These are phyloP conservation scores for Sinonovacula constricta DNA, from an alignment of 1,140 invertebrate genomes.

Conservation along the genomic window DNA sequence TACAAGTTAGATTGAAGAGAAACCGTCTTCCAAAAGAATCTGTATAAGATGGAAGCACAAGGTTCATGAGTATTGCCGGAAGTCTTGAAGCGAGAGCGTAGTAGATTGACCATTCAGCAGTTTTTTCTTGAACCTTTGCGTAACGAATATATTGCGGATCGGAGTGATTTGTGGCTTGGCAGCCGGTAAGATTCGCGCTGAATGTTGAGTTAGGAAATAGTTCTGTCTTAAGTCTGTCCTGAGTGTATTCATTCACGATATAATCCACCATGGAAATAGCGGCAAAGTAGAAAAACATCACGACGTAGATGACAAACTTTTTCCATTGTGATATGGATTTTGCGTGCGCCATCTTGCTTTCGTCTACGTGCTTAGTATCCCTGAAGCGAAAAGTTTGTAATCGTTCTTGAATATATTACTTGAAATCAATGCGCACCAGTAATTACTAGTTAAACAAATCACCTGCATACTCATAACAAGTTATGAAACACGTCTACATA, in stretches of 20 bases:
- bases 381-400: too few relatives aligned
- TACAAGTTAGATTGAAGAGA: neutral
- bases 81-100: slow-evolving; percentile 10
- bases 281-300: too few relatives aligned
- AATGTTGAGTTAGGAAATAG: slow-evolving; percentile 9
- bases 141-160: slow-evolving; percentile 12
- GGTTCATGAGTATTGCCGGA: slow-evolving; percentile 10
- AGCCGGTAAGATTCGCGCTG: neutral
- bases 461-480: too few relatives aligned
- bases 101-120: slow-evolving; percentile 24
- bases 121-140: slow-evolving; percentile 23
- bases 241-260: slow-evolving; percentile 30
- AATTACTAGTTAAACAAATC: too few relatives aligned
- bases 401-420: too few relatives aligned
- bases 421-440: too few relatives aligned
- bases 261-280: too few relatives aligned
- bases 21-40: slow-evolving; percentile 34
- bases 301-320: too few relatives aligned
- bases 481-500: too few relatives aligned
- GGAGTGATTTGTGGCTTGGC: slow-evolving; percentile 12
- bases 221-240: slow-evolving; percentile 17
- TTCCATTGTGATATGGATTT: too few relatives aligned
- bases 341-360: too few relatives aligned
- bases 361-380: too few relatives aligned
- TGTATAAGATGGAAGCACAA: slow-evolving; percentile 13